phyloP scores from a whole-genome alignment of 2,797 vertebrate species.

The Gymnodraco acuticeps region DNA sequence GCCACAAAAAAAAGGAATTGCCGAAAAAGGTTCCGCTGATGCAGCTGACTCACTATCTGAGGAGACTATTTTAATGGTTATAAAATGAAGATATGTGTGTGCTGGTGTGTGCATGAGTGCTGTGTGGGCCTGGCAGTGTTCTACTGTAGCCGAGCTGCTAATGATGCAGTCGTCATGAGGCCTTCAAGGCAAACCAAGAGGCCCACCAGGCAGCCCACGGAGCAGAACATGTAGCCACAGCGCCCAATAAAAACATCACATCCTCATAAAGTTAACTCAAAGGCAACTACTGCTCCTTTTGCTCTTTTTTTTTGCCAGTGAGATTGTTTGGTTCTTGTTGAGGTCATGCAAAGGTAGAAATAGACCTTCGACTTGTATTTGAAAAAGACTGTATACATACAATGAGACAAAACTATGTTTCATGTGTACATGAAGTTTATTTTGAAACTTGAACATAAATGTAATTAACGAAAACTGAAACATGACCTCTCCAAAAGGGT shows the following conservation, averaged over 20 bases:
- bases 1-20: slow-evolving; percentile 14
- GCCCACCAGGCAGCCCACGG: slow-evolving; percentile 47
- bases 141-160: slow-evolving; percentile 45
- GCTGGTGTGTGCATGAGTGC: slow-evolving; percentile 18
- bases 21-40: slow-evolving; percentile 43
- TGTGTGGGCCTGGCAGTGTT: slow-evolving; percentile 36
- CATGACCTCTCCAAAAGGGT: no score
- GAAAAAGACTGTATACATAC: no score
- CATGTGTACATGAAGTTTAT: no score
- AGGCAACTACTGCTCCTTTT: slow-evolving; percentile 33
- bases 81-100: slow-evolving; percentile 45
- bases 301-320: not conserved
- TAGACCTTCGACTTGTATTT: slow-evolving; percentile 11
- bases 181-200: slow-evolving; percentile 58
- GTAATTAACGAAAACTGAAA: no score
- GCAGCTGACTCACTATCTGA: slow-evolving; percentile 47
- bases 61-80: slow-evolving; percentile 45
- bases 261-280: slow-evolving; percentile 45
- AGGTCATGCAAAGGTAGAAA: slow-evolving; percentile 23
- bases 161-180: slow-evolving; percentile 57
- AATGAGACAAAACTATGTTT: no score
- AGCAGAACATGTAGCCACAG: slow-evolving; percentile 39
- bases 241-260: slow-evolving; percentile 58
- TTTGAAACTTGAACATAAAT: no score
- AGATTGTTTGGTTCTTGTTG: slow-evolving; percentile 20